phyloP scores from a whole-genome alignment of 1,140 invertebrate species.

The Pseudomyrmex flavicornis region DNA sequence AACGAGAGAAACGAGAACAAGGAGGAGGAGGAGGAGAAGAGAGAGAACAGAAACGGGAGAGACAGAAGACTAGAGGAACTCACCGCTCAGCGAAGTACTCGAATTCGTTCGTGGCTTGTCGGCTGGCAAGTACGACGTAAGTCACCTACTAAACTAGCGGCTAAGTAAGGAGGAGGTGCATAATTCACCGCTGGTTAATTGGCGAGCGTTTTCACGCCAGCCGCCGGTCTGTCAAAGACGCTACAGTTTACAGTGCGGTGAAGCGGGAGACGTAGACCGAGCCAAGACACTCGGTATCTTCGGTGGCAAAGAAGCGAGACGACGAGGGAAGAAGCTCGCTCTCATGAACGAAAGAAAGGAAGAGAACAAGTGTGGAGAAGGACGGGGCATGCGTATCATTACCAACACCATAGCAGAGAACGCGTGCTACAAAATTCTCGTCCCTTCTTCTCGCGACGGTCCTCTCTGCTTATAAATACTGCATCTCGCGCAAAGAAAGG shows the following conservation, averaged over 20 bases:
- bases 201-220: slow-evolving; percentile 84
- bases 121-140: slow-evolving; percentile 82
- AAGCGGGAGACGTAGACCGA: slow-evolving; percentile 25
- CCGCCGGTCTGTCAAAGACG: slow-evolving; percentile 81
- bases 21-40: slow-evolving; percentile 21
- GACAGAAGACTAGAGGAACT: not conserved
- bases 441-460: slow-evolving; percentile 6
- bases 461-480: slow-evolving; percentile 68
- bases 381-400: slow-evolving; percentile 33
- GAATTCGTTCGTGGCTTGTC: slow-evolving; percentile 76
- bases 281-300: slow-evolving; percentile 14
- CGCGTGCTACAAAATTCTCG: slow-evolving; percentile 34
- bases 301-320: not conserved
- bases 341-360: slow-evolving; percentile 2
- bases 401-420: slow-evolving; percentile 22
- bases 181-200: slow-evolving; percentile 85
- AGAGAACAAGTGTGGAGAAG: slow-evolving; percentile 6
- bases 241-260: slow-evolving; percentile 69
- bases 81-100: slow-evolving; percentile 65
- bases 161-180: slow-evolving; percentile 77
- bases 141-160: slow-evolving; percentile 84
- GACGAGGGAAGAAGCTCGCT: slow-evolving; percentile 1
- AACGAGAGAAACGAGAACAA: slow-evolving; percentile 18
- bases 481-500: slow-evolving; percentile 52
- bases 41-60: not conserved